Evolutionary conservation across 2,888 invertebrate species (phyloP), one percentile per base, ranked within the genome.

Genomic region (Meandrusa payeni): DNA sequence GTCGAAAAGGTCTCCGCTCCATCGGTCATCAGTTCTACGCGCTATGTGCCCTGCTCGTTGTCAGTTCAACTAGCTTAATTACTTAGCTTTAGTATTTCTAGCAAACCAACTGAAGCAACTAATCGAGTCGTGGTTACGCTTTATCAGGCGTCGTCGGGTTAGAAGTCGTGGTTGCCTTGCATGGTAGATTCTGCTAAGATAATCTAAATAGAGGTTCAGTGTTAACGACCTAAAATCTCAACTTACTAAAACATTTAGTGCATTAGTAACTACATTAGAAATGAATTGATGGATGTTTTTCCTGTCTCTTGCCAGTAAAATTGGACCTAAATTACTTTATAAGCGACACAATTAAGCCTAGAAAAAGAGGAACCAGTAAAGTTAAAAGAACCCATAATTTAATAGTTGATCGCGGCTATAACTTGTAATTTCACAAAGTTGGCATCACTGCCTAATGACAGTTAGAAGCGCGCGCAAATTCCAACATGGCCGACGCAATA

Each of bases 371-470:
- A 59, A 41, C 10, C 65, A 65, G 61, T 61, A 63, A 60, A 64
- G 48, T 56, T 54, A 54, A 59, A 64, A 68, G 72, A 74, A 65
- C 69, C 76, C 55, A 65, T 75, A 81, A 83, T 83, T 81, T 80
- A 76, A 79, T 78, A 78, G 73, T 63, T 70, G 73, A 76, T 75
- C 65, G 76, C 74, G 69, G 68, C 76, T 65, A 65, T 71, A 82
- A 73, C 76, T 73, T 69, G 76, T 75, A 80, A 83, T 85, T 85
- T 82, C 65, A 61, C 63, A 65, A 82, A 72, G 81, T 81, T 83
- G 81, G 81, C 79, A 79, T 73, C 79, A 74, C 77, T 75, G 77
- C 66, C 71, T 85, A 83, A 83, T 83, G 82, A 85, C 82, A 78
- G 80, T 70, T 59, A 55, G 56, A 45, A 55, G 56, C 57, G 59